phyloP scores from a whole-genome alignment of 2,888 invertebrate genomes.

The Omphaloscelis lunosa region DNA sequence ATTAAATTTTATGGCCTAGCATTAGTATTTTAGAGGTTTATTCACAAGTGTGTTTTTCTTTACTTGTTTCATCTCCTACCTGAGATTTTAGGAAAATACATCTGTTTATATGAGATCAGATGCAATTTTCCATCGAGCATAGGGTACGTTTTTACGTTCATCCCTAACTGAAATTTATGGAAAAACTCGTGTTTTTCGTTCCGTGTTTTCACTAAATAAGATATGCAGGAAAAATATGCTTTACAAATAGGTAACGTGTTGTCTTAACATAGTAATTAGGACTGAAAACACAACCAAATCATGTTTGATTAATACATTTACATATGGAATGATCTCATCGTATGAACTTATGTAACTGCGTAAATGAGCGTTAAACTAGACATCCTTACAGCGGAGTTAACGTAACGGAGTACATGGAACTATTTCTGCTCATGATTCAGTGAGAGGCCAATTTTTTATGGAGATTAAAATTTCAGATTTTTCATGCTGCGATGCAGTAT shows the following conservation, averaged over 20 bases:
- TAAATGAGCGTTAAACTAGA: constrained; percentile 81
- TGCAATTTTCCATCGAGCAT: not conserved
- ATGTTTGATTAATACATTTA: constrained; percentile 72
- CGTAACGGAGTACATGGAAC: constrained; percentile 42
- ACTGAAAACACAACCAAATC: constrained; percentile 55
- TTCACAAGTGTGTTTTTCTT: not conserved
- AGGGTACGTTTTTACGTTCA: not conserved
- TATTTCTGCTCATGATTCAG: constrained; percentile 62
- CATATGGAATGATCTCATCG: constrained; percentile 78
- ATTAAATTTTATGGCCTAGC: constrained; percentile 41
- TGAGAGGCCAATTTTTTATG: constrained; percentile 46
- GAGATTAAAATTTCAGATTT: constrained; percentile 60
- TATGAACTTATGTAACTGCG: constrained; percentile 71
- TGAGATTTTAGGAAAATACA: not conserved
- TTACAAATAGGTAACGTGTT: not conserved
- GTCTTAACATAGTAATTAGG: constrained; percentile 41
- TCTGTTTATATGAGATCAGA: not conserved
- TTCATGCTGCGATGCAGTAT: constrained; percentile 39
- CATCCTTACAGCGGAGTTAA: constrained; percentile 72
- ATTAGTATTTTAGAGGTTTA: constrained; percentile 42
- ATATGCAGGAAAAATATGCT: constrained; percentile 7
- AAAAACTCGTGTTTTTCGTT: not conserved
- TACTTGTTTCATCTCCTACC: not conserved
- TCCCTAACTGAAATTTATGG: not conserved
- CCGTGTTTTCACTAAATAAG: constrained; percentile 17